Percentiles rank a stretch among this genome's conserved stretches.
phyloP scores from a whole-genome alignment of 1,140 invertebrate genomes.

The Ganaspis sp. region DNA sequence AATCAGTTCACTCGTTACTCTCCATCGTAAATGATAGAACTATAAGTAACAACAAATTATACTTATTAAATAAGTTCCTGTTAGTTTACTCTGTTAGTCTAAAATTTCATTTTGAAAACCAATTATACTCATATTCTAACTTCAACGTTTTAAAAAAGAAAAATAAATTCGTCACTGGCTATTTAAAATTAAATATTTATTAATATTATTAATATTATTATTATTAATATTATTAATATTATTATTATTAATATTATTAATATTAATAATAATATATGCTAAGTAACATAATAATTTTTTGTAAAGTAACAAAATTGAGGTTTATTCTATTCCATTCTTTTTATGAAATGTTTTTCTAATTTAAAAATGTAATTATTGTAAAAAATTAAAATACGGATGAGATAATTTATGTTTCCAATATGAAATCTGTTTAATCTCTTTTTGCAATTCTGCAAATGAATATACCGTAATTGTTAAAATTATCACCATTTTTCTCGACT shows the following conservation, averaged over 20 bases:
- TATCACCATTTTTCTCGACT: background rate
- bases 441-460: background rate
- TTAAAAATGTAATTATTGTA: background rate
- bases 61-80: background rate
- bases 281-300: too few species aligned
- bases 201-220: too few species aligned
- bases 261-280: too few species aligned
- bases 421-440: constrained; percentile 1
- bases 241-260: too few species aligned
- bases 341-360: too few species aligned
- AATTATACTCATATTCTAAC: background rate
- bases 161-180: too few species aligned
- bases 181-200: too few species aligned
- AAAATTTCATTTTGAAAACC: background rate
- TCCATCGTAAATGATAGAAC: background rate
- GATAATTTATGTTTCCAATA: background rate
- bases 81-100: background rate
- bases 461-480: background rate
- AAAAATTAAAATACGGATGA: background rate
- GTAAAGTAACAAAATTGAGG: background rate
- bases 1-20: constrained; percentile 23
- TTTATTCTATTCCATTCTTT: background rate
- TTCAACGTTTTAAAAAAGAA: background rate
- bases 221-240: too few species aligned
- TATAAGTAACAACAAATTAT: constrained; percentile 11